Evolutionary conservation across 2,113 vertebrate species (phyloP), one percentile per base, ranked within the genome.

Genomic region (Synodontis membranacea): DNA sequence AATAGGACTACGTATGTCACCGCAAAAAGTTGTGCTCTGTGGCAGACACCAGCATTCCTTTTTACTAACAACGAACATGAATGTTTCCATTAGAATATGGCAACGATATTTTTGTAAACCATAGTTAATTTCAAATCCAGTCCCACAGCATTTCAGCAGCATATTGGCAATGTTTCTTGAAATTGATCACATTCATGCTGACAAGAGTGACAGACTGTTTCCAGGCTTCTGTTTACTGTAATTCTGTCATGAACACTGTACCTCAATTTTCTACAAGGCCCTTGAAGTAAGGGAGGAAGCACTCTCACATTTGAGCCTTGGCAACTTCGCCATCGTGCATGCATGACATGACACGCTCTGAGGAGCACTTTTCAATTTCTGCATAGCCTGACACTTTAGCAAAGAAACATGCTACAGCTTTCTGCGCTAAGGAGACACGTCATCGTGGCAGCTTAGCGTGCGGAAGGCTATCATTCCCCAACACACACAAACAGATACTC

Each of bases 161-260:
- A 86, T 64, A 86, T 86, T 74, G 86, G 86, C 79, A 70, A 54
- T 79, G 34, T 39, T 39, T 25, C 4, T 39, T 12, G 2, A 56
- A 39, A 56, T 25, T 21, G 56, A 23, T 12, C 37, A 54, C 76
- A 80, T 21, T 70, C 84, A 62, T 39, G 48, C 58, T 84, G 76
- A 89, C 58, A 28, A 78, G 23, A 91, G 87, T 92, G 88, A 31
- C 31, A 75, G 23, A 48, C 25, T 46, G 66, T 82, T 82, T 82
- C 75, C 68, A 92, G 88, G 92, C 88, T 89, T 81, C 46, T 89
- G 60, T 72, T 82, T 75, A 66, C 82, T 78, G 76, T 86, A 87
- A 92, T 91, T 90, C 88, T 85, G 74, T 48, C 70, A 81, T 84
- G 89, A 72, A 86, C 8, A 1, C 19, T 75, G 68, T 48, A 64